Conservation (phyloP, 2,113 vertebrate species). For the Mormoops blainvillei region DNA sequence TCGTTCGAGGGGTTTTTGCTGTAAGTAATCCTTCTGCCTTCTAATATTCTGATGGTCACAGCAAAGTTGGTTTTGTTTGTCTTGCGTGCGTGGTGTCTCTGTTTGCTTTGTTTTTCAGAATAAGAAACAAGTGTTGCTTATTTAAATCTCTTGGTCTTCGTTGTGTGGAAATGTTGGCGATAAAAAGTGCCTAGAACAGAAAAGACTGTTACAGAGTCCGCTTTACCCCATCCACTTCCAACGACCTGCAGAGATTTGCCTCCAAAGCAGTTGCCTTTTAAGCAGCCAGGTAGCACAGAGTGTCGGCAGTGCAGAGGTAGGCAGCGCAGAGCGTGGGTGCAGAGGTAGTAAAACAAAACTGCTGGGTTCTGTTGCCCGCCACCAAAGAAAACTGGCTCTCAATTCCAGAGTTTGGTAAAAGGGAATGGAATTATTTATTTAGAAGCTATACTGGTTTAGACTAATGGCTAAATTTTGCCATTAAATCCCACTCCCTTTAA, state of each 20-base stretch:
- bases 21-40: constrained; percentile 81
- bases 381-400: too few species aligned
- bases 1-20: constrained; percentile 96
- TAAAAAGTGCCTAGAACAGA: background rate
- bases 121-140: background rate
- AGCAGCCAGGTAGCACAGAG: background rate
- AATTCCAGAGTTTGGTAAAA: too few species aligned
- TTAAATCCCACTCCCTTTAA: too few species aligned
- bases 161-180: background rate
- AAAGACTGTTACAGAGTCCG: background rate
- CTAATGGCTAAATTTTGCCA: too few species aligned
- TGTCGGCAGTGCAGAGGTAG: too few species aligned
- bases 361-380: too few species aligned
- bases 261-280: background rate
- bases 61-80: background rate
- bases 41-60: background rate
- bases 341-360: too few species aligned
- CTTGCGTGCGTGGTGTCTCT: background rate
- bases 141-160: background rate
- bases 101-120: constrained; percentile 6
- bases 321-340: too few species aligned
- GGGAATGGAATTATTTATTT: too few species aligned
- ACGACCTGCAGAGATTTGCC: background rate
- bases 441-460: too few species aligned
- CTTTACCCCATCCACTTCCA: background rate